Evolutionary conservation across 2,113 vertebrate species (phyloP).

Genomic region (Ophthalmolycus amberensis): DNA sequence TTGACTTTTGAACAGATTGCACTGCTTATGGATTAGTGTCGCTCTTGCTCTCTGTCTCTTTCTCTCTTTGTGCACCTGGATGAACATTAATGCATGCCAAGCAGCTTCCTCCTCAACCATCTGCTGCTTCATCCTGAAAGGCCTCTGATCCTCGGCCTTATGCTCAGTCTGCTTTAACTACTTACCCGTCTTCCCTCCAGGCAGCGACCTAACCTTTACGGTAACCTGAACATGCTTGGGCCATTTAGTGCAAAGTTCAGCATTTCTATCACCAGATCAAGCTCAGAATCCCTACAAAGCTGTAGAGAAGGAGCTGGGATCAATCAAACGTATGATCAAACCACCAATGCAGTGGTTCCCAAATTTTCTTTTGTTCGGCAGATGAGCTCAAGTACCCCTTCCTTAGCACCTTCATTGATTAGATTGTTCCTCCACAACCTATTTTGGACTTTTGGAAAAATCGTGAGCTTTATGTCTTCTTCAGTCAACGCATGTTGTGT

Average conservation of each 20-base stretch:
- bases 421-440: too few relatives aligned
- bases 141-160: conserved; percentile 28
- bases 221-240: neutral
- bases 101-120: conserved; percentile 55
- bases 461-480: too few relatives aligned
- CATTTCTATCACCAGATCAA: conserved; percentile 4
- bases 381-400: neutral
- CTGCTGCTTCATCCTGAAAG: conserved; percentile 47
- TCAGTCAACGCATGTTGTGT: too few relatives aligned
- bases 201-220: conserved; percentile 19
- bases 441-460: too few relatives aligned
- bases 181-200: conserved; percentile 8
- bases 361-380: neutral
- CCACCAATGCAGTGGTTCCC: neutral
- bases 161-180: conserved; percentile 16
- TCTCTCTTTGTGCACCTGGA: conserved; percentile 44
- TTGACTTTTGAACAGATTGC: conserved; percentile 61
- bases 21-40: conserved; percentile 43
- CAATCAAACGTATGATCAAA: conserved; percentile 1
- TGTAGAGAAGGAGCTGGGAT: neutral
- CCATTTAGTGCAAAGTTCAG: neutral
- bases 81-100: conserved; percentile 69
- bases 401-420: too few relatives aligned
- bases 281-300: neutral
- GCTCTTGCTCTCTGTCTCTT: conserved; percentile 18